Evolutionary conservation across 2,888 invertebrate species (phyloP).

Genomic region (Uropetala carovei): DNA sequence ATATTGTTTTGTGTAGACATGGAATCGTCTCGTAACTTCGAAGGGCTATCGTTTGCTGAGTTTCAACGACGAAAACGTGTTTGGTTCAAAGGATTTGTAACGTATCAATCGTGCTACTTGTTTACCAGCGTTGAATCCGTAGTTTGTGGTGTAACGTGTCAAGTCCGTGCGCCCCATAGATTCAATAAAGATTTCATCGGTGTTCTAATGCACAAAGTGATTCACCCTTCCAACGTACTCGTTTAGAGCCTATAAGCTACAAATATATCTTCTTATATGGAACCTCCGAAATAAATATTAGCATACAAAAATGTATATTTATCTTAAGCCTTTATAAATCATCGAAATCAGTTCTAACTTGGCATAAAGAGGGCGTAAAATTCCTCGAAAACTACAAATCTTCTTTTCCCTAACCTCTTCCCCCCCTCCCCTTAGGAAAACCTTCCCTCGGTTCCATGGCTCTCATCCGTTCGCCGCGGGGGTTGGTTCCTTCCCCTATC

Average conservation of each 20-base stretch:
- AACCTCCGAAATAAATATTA: slow-evolving; percentile 18
- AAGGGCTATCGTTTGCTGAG: too few species aligned
- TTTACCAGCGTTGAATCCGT: too few species aligned
- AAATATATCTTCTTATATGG: background rate
- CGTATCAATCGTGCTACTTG: too few species aligned
- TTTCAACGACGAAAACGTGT: too few species aligned
- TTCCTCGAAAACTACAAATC: slow-evolving; percentile 59
- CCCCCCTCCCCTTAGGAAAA: background rate
- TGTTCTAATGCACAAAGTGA: too few species aligned
- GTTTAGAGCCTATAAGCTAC: background rate
- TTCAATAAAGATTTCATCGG: background rate
- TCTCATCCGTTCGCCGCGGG: slow-evolving; percentile 38
- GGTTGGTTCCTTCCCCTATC: slow-evolving; percentile 30
- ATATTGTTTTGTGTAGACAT: too few species aligned
- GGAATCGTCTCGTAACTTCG: too few species aligned
- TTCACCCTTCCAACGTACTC: background rate
- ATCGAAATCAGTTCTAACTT: slow-evolving; percentile 54
- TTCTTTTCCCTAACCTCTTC: background rate
- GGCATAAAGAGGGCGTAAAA: slow-evolving; percentile 63
- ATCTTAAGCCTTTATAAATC: slow-evolving; percentile 52
- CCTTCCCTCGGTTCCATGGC: background rate
- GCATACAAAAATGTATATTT: slow-evolving; percentile 50
- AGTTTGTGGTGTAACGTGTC: background rate
- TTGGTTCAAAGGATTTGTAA: too few species aligned
- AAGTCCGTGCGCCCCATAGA: background rate